Evolutionary conservation across 2,888 invertebrate species (phyloP), one percentile per base, ranked within the genome.

Genomic region (Prionchulus punctatus): DNA sequence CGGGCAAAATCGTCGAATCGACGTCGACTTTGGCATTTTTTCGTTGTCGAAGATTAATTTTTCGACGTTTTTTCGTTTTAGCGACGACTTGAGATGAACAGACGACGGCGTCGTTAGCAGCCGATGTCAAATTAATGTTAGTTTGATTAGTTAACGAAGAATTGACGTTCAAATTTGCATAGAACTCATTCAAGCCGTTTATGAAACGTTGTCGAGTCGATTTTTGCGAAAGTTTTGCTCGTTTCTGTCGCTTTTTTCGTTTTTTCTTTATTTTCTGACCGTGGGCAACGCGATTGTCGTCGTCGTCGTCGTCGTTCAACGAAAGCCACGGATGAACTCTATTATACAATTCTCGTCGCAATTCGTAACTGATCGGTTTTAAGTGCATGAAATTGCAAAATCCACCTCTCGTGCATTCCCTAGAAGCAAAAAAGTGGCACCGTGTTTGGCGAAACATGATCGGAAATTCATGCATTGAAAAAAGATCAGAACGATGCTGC

Each of bases 321-420:
- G 7, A 18, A 12, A n/a, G 3, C 56, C 42, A 54, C n/a, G 53
- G 36, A 21, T 45, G 57, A n/a, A 3, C 21, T 2, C 57, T 43
- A n/a, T 42, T 43, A 49, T 60, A 60, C 36, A 61, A 54, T 18
- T 50, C 27, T 18, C 55, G 54, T 27, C 57, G 56, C 26, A 62
- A 55, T 26, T 62, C 60, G n/a, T 57, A 54, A n/a, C 62, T 62
- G 66, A 98, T 96, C 15, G 96, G 96, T 71, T 98, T 98, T 72
- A 98, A 78, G 72, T 98, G 98, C 98, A 99, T 99, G 76, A 98
- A 99, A 77, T 99, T 99, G 75, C 98, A 98, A 76, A 99, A 99
- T 42, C 96, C 98, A 66, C 92, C 92, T 57, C 96, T 81, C 0
- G 92, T 94, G 73, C 98, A 98, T 75, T 94, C 96, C 1, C 81